phyloP scores from a whole-genome alignment of 2,888 invertebrate genomes.

The Chymomyza fuscimana region DNA sequence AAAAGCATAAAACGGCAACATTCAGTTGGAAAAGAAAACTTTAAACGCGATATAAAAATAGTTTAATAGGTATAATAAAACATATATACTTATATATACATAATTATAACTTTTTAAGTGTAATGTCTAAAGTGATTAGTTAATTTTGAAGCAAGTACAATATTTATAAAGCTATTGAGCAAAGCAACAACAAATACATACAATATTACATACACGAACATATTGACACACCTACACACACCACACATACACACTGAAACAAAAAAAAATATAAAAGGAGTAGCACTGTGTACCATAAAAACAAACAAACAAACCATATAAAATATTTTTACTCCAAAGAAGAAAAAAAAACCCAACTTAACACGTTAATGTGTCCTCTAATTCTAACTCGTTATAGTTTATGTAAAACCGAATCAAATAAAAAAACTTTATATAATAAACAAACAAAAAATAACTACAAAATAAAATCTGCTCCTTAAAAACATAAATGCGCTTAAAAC shows the following conservation, averaged over 20 bases:
- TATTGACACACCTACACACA: conserved; percentile 26
- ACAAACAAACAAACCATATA: conserved; percentile 41
- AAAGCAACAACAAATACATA: conserved; percentile 32
- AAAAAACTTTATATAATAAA: conserved; percentile 21
- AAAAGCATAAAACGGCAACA: conserved; percentile 35
- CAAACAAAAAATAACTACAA: conserved; percentile 34
- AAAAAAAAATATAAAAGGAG: conserved; percentile 28
- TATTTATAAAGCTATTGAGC: conserved; percentile 43
- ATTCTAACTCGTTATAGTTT: conserved; percentile 60
- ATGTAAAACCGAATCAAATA: conserved; percentile 39
- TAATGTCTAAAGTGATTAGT: conserved; percentile 55
- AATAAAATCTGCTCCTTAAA: conserved; percentile 32
- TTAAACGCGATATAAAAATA: conserved; percentile 37
- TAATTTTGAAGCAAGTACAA: conserved; percentile 65
- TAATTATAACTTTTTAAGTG: background rate
- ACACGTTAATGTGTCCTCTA: conserved; percentile 64
- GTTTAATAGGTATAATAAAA: conserved; percentile 51
- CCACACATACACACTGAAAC: conserved; percentile 28
- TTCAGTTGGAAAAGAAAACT: conserved; percentile 28
- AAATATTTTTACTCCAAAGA: conserved; percentile 75
- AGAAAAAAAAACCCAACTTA: conserved; percentile 46
- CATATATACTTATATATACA: conserved; percentile 48
- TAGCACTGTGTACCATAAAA: background rate
- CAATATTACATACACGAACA: conserved; percentile 29
- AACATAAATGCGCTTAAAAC: conserved; percentile 44